Evolutionary conservation across 2,113 vertebrate species (phyloP), one percentile per base, ranked within the genome.

Genomic region (Picathartes gymnocephalus): DNA sequence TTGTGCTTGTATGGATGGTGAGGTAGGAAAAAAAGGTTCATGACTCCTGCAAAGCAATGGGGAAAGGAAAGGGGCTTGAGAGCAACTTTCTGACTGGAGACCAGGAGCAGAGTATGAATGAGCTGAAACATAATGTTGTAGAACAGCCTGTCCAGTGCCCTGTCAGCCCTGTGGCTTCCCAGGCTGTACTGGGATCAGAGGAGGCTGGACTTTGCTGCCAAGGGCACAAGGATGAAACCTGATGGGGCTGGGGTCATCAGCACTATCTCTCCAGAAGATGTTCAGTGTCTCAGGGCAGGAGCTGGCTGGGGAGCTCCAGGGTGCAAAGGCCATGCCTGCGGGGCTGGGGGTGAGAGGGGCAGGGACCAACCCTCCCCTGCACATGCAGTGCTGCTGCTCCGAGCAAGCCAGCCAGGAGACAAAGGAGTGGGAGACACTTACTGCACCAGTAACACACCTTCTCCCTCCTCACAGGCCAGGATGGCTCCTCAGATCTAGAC

Each of bases 251-350:
- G 22, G 15, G 5, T 27, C 39, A 44, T 44, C 61, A 60, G 24
- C 13, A 11, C n/a, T 7, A 0, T 71, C 65, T 37, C 56, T 54
- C 14, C 0, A 3, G 56, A 54, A 40, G n/a, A 21, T 48, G 6
- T 23, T 72, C 54, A 65, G 17, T 0, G 0, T 45, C 19, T 72
- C 0, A 1, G 31, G 22, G 12, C 22, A 28, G 51, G 31, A 89
- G 33, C 31, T 69, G 65, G 4, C 0, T 28, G n/a, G 23, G 30
- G 39, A 81, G 18, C 25, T 16, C 13, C 25, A 42, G 54, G 13
- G 2, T 37, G 4, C 20, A 48, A 50, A 84, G 16, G 54, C 48
- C 0, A 0, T 28, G 53, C 21, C 19, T 44, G 9, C 0, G 0
- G 51, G 31, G 23, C 61, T 79, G 13, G 7, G 21, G 17, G 6